These are phyloP conservation scores for Phylloscopus trochiloides DNA, from an alignment of 2,113 vertebrate species.

Conservation along the genomic window DNA sequence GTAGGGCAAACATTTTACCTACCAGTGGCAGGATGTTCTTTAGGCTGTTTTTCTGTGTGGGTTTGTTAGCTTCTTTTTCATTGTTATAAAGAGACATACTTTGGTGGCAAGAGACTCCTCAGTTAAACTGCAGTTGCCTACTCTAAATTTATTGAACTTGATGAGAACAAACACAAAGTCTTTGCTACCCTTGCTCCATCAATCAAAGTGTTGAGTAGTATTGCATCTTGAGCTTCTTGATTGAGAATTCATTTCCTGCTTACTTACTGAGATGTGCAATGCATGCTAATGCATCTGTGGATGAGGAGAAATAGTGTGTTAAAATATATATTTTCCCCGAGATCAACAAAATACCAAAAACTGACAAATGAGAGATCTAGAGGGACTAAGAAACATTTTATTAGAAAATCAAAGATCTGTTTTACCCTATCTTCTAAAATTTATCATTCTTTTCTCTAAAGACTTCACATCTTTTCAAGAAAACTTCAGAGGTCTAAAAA, in stretches of 20 bases:
- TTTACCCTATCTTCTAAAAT: constrained; percentile 51
- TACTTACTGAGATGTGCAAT: constrained; percentile 5
- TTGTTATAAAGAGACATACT: neutral
- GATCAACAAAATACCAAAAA: constrained; percentile 33
- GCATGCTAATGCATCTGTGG: neutral
- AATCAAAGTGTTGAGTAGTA: neutral
- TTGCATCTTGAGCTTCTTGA: neutral
- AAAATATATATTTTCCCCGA: constrained; percentile 61
- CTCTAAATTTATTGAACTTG: neutral
- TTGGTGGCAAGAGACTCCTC: neutral
- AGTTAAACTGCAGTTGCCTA: neutral
- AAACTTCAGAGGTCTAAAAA: neutral
- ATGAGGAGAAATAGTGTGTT: constrained; percentile 33
- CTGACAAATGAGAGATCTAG: constrained; percentile 47
- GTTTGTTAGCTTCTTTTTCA: neutral
- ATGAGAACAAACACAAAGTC: neutral
- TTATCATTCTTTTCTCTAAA: constrained; percentile 43
- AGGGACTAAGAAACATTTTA: constrained; percentile 51
- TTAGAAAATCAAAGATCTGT: constrained; percentile 50
- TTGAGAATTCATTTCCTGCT: constrained; percentile 32
- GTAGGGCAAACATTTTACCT: neutral
- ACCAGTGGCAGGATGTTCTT: neutral
- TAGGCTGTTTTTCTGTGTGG: neutral
- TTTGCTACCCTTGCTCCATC: neutral
- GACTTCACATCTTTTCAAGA: neutral